Percentiles rank a stretch among this genome's conserved stretches.
Conservation (phyloP, 2,797 vertebrate genomes). For the Chlorospingus semifuscus region DNA sequence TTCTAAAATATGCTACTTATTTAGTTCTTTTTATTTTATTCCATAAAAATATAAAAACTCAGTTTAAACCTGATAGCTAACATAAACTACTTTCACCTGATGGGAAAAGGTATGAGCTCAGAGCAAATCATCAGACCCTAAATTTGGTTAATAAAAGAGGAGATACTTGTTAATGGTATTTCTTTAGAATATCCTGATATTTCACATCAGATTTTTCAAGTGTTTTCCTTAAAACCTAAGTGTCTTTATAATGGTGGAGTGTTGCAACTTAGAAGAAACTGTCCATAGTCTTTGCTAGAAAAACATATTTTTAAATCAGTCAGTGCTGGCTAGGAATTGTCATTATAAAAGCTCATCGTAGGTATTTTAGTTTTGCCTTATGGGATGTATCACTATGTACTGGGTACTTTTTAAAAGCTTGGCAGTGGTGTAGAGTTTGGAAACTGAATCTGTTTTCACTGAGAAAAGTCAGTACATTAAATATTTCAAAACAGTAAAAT, state of each 20-base stretch:
- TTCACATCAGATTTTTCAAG: background rate
- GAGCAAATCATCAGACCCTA: background rate
- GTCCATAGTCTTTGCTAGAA: background rate
- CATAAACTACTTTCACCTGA: background rate
- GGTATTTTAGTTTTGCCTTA: background rate
- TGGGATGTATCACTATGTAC: background rate
- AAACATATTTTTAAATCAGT: background rate
- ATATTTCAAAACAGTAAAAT: background rate
- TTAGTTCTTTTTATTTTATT: background rate
- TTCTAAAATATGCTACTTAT: background rate
- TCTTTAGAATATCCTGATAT: background rate
- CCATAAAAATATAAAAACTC: background rate
- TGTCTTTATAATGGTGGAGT: background rate
- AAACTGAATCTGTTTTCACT: background rate
- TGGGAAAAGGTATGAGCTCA: background rate
- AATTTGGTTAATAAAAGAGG: background rate
- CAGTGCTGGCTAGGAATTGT: background rate
- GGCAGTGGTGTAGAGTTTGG: background rate
- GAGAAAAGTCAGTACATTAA: background rate
- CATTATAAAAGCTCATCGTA: background rate
- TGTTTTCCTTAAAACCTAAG: background rate
- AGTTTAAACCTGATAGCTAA: background rate
- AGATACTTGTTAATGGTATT: background rate
- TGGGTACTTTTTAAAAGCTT: background rate
- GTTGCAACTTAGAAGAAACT: background rate